Percentiles rank a stretch among this genome's conserved stretches.
These are phyloP conservation scores for Astreopora myriophthalma DNA, from an alignment of 64 coral and sea anemone species.

Conservation along the genomic window DNA sequence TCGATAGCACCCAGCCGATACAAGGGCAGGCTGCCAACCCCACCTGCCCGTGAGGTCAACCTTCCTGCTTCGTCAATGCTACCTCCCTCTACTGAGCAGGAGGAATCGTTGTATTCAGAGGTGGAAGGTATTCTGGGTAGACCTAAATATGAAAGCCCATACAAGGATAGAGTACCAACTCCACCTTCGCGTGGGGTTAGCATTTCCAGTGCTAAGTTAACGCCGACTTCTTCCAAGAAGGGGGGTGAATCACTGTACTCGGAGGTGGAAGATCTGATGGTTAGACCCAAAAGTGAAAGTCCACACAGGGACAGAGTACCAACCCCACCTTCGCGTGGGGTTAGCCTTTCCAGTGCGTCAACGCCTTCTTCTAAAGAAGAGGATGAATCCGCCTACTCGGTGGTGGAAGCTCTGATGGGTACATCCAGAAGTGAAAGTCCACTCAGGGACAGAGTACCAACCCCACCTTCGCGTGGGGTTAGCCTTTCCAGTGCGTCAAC, in stretches of 20 bases:
- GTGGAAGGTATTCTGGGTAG: neutral
- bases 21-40: neutral
- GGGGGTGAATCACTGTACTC: neutral
- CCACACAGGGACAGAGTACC: neutral
- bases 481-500: conserved; percentile 3
- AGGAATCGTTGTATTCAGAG: neutral
- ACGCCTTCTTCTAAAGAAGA: neutral
- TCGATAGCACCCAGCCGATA: neutral
- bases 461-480: neutral
- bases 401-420: neutral
- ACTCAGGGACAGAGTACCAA: neutral
- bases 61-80: neutral
- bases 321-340: neutral
- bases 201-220: neutral
- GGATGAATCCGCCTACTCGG: neutral
- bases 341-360: neutral
- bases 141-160: neutral
- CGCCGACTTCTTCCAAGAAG: neutral
- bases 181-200: neutral
- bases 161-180: neutral
- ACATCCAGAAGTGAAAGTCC: neutral
- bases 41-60: neutral
- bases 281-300: neutral
- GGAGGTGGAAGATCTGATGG: neutral
- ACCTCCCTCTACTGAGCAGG: neutral